Base-by-base conservation (phyloP, 2,797 vertebrate genomes). In the Acrossocheilus wenchowensis region DNA sequence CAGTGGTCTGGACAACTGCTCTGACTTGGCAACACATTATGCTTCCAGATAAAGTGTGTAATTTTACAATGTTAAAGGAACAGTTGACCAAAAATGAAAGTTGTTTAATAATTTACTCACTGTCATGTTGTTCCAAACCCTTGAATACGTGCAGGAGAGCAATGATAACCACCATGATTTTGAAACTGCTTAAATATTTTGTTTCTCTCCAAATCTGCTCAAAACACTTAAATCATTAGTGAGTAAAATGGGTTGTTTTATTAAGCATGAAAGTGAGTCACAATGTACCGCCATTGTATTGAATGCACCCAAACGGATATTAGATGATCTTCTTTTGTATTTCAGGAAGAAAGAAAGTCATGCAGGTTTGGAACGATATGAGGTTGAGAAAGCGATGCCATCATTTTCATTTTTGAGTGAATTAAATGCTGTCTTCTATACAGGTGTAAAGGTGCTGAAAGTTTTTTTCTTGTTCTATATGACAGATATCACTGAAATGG, bases 281-380 rank as follows among this genome's bases (percentile, higher is more conserved):
- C 77, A 62, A 23, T 10, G 23, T 6, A 19, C 7, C 23, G 0
- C 36, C 14, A 43, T 26, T 43, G 36, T 43, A 62, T 15, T 62
- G 14, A 79, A 79, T 79, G 15, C 54, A n/a, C 36, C 39, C 36
- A 79, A 43, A 79, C 15, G 5, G 39, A 79, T 62, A 78, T 62
- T 78, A 78, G 62, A 78, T 43, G 0, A 62, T 41, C 36, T 43
- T n/a, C 77, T 79, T 79, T 79, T 79, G 77, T 43, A 23, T 78
- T 78, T 7, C 54, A 79, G 43, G 14, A 79, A 78, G 54, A 62
- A 62, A 60, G 12, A 79, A 62, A 62, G 39, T 62, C 23, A 26
- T 41, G 26, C 54, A 62, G 36, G 77, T 79, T 79, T 43, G 57
- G 14, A 79, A 62, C 1, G 14, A 43, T 39, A 30, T 62, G 23